Percentiles rank a stretch among this genome's conserved stretches.
Conservation (phyloP, 2,113 vertebrate species). For the Agapornis roseicollis region DNA sequence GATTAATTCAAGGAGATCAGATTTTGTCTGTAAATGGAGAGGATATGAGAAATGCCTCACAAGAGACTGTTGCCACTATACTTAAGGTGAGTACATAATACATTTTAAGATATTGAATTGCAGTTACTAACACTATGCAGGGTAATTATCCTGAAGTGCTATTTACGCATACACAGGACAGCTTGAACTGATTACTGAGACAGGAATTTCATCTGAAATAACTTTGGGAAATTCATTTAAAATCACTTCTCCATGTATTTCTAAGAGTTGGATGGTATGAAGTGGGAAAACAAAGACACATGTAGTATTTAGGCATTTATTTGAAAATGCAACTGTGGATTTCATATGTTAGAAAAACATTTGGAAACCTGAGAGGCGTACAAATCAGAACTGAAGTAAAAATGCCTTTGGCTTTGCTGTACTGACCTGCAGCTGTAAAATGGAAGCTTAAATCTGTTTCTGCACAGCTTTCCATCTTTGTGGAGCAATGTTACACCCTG, state of each 20-base stretch:
- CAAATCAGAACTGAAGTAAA: not conserved
- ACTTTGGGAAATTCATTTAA: not conserved
- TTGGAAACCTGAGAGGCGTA: not conserved
- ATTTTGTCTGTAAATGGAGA: slow-evolving; percentile 93
- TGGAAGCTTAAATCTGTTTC: not conserved
- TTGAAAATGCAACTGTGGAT: not conserved
- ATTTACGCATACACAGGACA: not conserved
- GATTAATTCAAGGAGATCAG: slow-evolving; percentile 95
- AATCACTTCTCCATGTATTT: not conserved
- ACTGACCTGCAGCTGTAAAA: not conserved
- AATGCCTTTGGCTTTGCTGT: not conserved
- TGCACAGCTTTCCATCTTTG: not conserved
- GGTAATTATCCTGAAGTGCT: slow-evolving; percentile 26
- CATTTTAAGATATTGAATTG: not conserved
- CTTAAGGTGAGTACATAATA: slow-evolving; percentile 84
- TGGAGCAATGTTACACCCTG: not conserved
- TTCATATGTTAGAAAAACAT: not conserved
- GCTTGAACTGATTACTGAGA: not conserved
- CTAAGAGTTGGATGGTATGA: not conserved
- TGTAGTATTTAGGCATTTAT: not conserved
- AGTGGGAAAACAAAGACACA: not conserved
- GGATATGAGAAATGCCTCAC: slow-evolving; percentile 87
- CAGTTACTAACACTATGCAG: not conserved
- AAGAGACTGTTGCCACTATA: slow-evolving; percentile 89
- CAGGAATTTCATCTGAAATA: not conserved